Evolutionary conservation across 2,888 invertebrate genomes (phyloP).

Genomic region (Pollenia labialis): DNA sequence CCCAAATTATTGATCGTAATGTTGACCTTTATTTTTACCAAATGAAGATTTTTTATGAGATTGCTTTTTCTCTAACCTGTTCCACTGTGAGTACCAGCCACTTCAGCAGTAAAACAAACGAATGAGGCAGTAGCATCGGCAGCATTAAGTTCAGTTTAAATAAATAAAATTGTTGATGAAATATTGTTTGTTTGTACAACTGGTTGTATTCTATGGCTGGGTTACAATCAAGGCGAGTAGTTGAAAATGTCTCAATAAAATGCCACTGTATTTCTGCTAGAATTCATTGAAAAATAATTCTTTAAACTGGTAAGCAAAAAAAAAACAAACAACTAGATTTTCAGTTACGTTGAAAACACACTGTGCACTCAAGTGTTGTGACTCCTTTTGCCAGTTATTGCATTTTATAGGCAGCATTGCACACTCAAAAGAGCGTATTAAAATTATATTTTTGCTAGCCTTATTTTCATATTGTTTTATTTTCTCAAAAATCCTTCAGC

Average conservation of each 20-base stretch:
- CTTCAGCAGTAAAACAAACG: constrained; percentile 5
- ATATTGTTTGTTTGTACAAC: constrained; percentile 38
- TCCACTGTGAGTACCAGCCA: constrained; percentile 34
- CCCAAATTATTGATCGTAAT: no score
- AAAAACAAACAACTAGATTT: constrained; percentile 36
- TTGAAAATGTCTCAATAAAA: constrained; percentile 64
- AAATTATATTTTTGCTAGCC: constrained; percentile 41
- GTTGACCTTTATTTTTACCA: no score
- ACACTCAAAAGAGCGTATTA: constrained; percentile 79
- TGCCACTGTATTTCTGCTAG: constrained; percentile 38
- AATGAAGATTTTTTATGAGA: not conserved
- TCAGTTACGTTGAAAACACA: constrained; percentile 51
- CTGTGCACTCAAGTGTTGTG: constrained; percentile 66
- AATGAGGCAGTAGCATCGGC: constrained; percentile 21
- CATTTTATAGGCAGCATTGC: constrained; percentile 78
- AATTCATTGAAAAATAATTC: constrained; percentile 55
- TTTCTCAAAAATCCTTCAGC: constrained; percentile 17
- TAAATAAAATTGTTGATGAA: constrained; percentile 60
- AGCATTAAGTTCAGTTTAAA: constrained; percentile 41
- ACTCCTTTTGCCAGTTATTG: constrained; percentile 64
- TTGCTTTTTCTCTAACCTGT: not conserved
- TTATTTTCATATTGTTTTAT: constrained; percentile 34
- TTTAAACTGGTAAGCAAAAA: constrained; percentile 24
- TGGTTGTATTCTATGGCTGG: constrained; percentile 1
- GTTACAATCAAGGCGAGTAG: not conserved